Conservation (phyloP, 2,113 vertebrate genomes). For the Phalacrocorax pelagicus region DNA sequence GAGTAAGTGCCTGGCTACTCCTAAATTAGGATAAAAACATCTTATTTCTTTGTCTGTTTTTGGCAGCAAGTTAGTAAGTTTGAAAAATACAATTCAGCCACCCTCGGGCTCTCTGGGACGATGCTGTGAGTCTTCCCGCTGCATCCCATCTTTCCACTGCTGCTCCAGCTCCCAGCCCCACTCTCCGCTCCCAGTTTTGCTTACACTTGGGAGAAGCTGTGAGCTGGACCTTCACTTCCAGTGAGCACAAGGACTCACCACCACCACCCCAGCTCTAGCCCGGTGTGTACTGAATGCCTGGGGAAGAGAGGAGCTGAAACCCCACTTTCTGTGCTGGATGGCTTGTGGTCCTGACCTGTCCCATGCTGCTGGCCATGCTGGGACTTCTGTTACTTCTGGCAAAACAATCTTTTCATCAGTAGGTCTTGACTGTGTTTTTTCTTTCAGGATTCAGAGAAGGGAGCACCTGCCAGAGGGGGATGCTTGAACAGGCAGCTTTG, state of each 20-base stretch:
- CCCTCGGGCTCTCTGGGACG: background rate
- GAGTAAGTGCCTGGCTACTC: background rate
- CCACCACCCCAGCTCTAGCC: background rate
- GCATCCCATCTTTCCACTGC: background rate
- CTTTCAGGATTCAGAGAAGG: background rate
- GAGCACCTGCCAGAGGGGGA: fast-evolving
- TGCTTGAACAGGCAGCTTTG: background rate
- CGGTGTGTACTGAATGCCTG: too few species aligned
- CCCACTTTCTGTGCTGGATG: background rate
- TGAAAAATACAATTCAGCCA: background rate
- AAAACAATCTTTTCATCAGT: background rate
- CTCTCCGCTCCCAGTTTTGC: fast-evolving
- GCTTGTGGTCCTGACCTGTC: background rate
- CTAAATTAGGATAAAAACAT: background rate
- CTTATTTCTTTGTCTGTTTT: background rate
- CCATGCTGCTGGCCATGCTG: background rate
- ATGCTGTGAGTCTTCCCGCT: background rate
- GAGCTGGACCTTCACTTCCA: background rate
- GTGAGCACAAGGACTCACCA: background rate
- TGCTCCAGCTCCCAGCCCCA: background rate
- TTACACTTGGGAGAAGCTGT: background rate
- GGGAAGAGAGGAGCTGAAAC: background rate
- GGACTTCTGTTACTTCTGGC: background rate
- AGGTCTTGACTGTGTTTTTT: background rate
- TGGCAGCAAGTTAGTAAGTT: background rate